Evolutionary conservation across 1,140 invertebrate species (phyloP).

Genomic region (Manduca sexta): DNA sequence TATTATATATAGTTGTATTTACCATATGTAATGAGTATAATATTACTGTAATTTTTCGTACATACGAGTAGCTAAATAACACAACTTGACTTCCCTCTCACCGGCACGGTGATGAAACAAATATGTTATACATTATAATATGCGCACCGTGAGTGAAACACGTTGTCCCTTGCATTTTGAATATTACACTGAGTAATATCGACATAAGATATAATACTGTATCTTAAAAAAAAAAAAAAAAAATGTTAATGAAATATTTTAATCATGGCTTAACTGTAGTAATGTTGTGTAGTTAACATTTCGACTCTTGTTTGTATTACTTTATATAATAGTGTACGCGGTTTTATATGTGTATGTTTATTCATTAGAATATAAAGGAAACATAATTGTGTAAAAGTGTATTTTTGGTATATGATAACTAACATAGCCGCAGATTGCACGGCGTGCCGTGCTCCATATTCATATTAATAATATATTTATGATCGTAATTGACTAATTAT

Average conservation of each 20-base stretch:
- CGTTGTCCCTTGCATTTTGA: slow-evolving; percentile 34
- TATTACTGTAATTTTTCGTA: neutral
- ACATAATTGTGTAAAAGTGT: slow-evolving; percentile 69
- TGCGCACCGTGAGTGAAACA: slow-evolving; percentile 26
- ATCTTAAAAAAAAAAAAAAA: slow-evolving; percentile 56
- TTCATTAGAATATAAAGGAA: slow-evolving; percentile 58
- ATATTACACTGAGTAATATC: slow-evolving; percentile 52
- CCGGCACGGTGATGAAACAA: neutral
- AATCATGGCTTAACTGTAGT: slow-evolving; percentile 72
- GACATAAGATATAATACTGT: slow-evolving; percentile 52
- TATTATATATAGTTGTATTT: slow-evolving; percentile 4
- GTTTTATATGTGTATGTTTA: slow-evolving; percentile 73
- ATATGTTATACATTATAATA: slow-evolving; percentile 8
- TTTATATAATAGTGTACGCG: slow-evolving; percentile 68
- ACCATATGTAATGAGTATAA: slow-evolving; percentile 1
- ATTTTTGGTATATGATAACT: slow-evolving; percentile 62
- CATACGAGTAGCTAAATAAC: neutral
- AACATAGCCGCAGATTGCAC: slow-evolving; percentile 31
- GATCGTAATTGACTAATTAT: slow-evolving; percentile 76
- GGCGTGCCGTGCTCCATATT: slow-evolving; percentile 19
- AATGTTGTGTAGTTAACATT: slow-evolving; percentile 69
- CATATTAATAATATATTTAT: slow-evolving; percentile 59
- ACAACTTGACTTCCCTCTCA: slow-evolving; percentile 3
- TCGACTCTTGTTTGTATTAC: slow-evolving; percentile 70
- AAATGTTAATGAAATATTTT: slow-evolving; percentile 65